Evolutionary conservation across 2,113 vertebrate genomes (phyloP).

Genomic region (Apistogramma diplotaenia): DNA sequence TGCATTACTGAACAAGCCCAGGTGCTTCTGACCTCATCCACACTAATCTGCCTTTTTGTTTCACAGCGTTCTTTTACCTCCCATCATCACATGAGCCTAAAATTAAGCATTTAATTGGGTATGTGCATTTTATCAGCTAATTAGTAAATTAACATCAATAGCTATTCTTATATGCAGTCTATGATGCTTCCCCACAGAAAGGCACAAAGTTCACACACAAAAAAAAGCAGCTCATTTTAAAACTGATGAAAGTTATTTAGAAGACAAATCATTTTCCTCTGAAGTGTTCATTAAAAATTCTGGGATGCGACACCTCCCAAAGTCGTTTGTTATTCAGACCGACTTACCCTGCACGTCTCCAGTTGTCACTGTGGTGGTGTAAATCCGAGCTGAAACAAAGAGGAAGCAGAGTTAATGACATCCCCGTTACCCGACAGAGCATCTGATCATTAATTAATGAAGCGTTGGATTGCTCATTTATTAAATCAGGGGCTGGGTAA

Average conservation of each 20-base stretch:
- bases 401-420: constrained; percentile 32
- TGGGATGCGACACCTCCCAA: neutral
- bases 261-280: neutral
- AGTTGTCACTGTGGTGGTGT: constrained; percentile 89
- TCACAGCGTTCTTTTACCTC: neutral
- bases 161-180: too few relatives aligned
- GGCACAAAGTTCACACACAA: neutral
- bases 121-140: neutral
- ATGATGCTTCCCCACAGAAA: neutral
- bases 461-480: constrained; percentile 18
- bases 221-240: accelerated
- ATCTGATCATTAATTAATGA: constrained; percentile 40
- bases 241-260: neutral
- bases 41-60: neutral
- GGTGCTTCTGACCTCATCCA: neutral
- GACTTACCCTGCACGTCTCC: constrained; percentile 86
- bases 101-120: neutral
- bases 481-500: constrained; percentile 4
- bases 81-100: too few relatives aligned
- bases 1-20: neutral
- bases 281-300: neutral
- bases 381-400: constrained; percentile 85
- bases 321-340: neutral
- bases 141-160: neutral
- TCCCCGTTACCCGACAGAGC: constrained; percentile 24